A percentile compares a stretch with the other conserved stretches of the same genome.
phyloP scores from a whole-genome alignment of 1,140 invertebrate genomes.

The Leguminivora glycinivorella region DNA sequence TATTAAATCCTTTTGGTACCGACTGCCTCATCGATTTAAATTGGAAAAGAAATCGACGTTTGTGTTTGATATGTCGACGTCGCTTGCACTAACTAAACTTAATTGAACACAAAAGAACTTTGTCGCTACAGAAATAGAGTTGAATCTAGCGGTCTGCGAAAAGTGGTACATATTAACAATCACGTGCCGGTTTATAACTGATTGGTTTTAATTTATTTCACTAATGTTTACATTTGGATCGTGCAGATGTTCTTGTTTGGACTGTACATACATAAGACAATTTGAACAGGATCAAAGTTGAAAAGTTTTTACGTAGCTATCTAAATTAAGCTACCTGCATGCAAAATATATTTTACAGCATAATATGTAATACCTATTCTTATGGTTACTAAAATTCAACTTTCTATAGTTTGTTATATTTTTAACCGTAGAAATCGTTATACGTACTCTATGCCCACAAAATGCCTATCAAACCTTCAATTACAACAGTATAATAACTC shows the following conservation, averaged over 20 bases:
- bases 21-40: conserved; percentile 54
- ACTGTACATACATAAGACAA: background rate
- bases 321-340: too few species aligned
- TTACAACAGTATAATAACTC: conserved; percentile 57
- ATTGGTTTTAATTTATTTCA: conserved; percentile 31
- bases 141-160: background rate
- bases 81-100: conserved; percentile 48
- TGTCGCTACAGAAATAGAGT: conserved; percentile 38
- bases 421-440: background rate
- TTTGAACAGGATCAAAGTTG: background rate
- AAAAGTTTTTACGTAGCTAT: too few species aligned
- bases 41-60: conserved; percentile 66
- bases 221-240: conserved; percentile 23
- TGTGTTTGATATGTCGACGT: conserved; percentile 66
- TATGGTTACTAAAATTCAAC: background rate
- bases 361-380: background rate
- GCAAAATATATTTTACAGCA: too few species aligned
- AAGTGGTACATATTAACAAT: conserved; percentile 8
- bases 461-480: conserved; percentile 20
- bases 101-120: conserved; percentile 49
- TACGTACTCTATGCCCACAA: background rate
- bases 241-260: conserved; percentile 14
- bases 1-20: conserved; percentile 16
- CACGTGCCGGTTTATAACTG: conserved; percentile 12
- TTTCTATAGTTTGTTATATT: background rate